Base-by-base conservation (phyloP, 2,113 vertebrate genomes). In the Brienomyrus longianalis region DNA sequence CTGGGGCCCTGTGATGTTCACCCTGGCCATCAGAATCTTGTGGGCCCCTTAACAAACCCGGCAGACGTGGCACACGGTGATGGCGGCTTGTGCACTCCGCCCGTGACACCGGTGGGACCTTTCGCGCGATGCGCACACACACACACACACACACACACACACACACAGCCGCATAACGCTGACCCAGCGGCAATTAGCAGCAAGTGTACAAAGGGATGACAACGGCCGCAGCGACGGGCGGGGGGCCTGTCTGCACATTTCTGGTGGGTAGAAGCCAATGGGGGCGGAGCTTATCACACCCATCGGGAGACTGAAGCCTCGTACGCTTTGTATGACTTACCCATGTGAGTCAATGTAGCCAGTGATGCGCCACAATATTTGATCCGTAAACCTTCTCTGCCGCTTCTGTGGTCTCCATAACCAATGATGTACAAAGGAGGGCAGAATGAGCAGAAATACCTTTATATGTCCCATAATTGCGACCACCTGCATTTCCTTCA, bases 1-100 rank as follows among this genome's bases (percentile, higher is more conserved):
- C 50, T 87, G 48, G 85, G 85, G 45, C 83, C 83, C 43, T 48
- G 39, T 84, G 83, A 84, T 84, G 83, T 84, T 48, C 83, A 84
- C 51, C 85, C 51, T 56, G 85, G 50, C 85, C 48, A 50, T 56
- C 51, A 19, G 85, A 31, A 7, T n/a, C 50, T 54, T 23, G 15
- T 17, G 83, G 19, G 39, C 45, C 83, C 83, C 21, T 86, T 86
- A 86, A 86, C 50, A 52, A 86, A 35, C n/a, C 50, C 39, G 2
- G 19, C 39, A 48, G 39, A 47, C 23, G 35, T 9, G 39, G 43
- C 31, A 83, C 77, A 83, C 17, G 13, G 19, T 43, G 77, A 45
- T 3, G 45, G 83, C 1, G 74, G 74, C 74, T 80, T 19, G 74
- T 80, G 74, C 35, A 19, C 35, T 39, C 74, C 15, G 35, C 35